Base-by-base conservation (phyloP, 2,888 invertebrate genomes). In the Mongoloraphidia duomilia region DNA sequence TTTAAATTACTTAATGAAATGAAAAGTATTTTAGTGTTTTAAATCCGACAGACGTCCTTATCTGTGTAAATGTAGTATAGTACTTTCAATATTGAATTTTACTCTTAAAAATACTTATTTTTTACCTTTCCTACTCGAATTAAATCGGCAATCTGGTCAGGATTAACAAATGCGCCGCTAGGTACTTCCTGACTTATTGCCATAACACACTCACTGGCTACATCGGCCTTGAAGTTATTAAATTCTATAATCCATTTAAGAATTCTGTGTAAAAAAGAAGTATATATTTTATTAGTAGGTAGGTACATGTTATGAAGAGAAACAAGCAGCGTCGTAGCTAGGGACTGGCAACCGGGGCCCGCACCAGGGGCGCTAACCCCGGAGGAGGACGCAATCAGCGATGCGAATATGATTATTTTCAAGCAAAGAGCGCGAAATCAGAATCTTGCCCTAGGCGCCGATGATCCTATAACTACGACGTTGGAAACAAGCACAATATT, bases 221-320 rank as follows among this genome's bases (percentile, higher is more conserved):
- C 52, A 34, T 55, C 56, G 14, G 60, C 52, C 41, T 53, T 44
- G 59, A 58, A 61, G 44, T 42, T 47, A 43, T 55, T 51, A 38
- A 67, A 61, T 59, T 73, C 71, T 10, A 73, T 59, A 9, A 70
- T 57, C 63, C 71, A 72, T 52, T 66, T 63, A 39, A 71, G 57
- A 50, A 70, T 65, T 47, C 70, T 70, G 52, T 12, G 64, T 61
- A 34, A 48, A 46, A 45, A 49, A 43, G 10, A 44, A 46, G 37
- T 36, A 17, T 13, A 44, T 34, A 36, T 44, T 34, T 41, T 17
- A 11, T 41, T 52, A 11, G 26, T n/a, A n/a, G n/a, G n/a, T n/a
- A n/a, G n/a, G n/a, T 38, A 39, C 26, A 50, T 26, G 9, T 9
- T 38, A 44, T 9, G 35, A 37, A 50, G 9, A 47, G 9, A 35